phyloP scores from a whole-genome alignment of 2,113 vertebrate genomes.

The Bubo bubo region DNA sequence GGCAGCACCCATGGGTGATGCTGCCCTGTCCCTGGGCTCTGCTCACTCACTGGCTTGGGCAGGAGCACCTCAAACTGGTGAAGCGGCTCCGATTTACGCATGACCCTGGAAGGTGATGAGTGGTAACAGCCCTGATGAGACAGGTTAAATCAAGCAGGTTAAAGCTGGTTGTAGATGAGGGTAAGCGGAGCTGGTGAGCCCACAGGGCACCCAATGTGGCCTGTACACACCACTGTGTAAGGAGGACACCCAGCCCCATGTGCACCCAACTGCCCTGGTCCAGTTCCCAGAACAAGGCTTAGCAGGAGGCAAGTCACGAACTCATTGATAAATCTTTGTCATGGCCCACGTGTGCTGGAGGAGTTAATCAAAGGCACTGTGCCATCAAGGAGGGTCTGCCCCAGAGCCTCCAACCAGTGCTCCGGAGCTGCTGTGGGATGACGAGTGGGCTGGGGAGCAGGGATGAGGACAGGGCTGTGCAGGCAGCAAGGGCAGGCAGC shows the following conservation, averaged over 20 bases:
- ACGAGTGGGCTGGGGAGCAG: accelerated
- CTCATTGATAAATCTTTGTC: neutral
- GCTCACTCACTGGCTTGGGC: accelerated
- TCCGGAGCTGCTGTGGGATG: neutral
- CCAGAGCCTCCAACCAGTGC: accelerated
- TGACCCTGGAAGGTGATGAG: neutral
- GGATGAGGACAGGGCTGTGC: neutral
- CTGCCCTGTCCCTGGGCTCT: accelerated
- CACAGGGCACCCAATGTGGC: accelerated
- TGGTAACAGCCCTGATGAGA: neutral
- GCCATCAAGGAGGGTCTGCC: neutral
- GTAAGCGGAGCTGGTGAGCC: neutral
- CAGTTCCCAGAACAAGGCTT: neutral
- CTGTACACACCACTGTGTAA: accelerated
- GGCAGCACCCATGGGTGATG: neutral
- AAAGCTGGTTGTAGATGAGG: neutral
- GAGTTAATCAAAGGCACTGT: neutral
- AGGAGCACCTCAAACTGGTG: neutral
- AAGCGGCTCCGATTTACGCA: accelerated
- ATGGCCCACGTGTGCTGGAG: neutral
- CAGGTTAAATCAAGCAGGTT: neutral
- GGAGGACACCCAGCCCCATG: neutral
- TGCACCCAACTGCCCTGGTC: neutral
- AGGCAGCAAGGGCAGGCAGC: neutral
- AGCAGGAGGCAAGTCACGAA: neutral